Conservation (phyloP, 2,797 vertebrate species). For the Anas acuta region DNA sequence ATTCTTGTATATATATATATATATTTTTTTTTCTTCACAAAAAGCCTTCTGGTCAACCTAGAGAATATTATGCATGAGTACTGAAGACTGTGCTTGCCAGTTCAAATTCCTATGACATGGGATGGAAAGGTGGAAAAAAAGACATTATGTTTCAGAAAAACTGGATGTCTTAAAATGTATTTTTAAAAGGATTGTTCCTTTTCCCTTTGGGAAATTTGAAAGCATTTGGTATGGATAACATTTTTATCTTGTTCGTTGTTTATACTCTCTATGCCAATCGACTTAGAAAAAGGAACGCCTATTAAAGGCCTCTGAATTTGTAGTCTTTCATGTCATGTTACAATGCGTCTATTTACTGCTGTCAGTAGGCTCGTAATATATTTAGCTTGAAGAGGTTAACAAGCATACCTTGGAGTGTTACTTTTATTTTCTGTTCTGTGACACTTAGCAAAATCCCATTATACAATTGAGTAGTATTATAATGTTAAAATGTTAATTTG, state of each 20-base stretch:
- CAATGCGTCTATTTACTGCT: slow-evolving; percentile 53
- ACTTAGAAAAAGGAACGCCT: slow-evolving; percentile 11
- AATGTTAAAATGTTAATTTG: slow-evolving; percentile 79
- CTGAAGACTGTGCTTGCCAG: not conserved
- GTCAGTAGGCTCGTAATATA: slow-evolving; percentile 43
- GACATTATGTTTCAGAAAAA: not conserved
- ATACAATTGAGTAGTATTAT: slow-evolving; percentile 64
- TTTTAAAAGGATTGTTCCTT: not conserved
- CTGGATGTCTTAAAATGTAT: not conserved
- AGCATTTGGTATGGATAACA: not conserved
- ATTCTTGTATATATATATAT: not conserved
- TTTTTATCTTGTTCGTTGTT: slow-evolving; percentile 43
- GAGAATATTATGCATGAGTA: not conserved
- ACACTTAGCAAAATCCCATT: slow-evolving; percentile 73
- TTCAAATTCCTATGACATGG: not conserved
- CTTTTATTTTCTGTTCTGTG: slow-evolving; percentile 74
- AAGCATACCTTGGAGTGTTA: slow-evolving; percentile 65
- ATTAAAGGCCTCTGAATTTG: slow-evolving; percentile 51
- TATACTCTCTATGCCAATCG: not conserved
- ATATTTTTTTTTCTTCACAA: not conserved
- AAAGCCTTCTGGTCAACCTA: not conserved
- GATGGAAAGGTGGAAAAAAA: not conserved
- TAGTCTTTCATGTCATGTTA: slow-evolving; percentile 68
- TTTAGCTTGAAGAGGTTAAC: slow-evolving; percentile 65
- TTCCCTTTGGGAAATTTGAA: slow-evolving; percentile 37